Base-by-base conservation (phyloP, 2,797 vertebrate genomes). In the Spinus pinus region DNA sequence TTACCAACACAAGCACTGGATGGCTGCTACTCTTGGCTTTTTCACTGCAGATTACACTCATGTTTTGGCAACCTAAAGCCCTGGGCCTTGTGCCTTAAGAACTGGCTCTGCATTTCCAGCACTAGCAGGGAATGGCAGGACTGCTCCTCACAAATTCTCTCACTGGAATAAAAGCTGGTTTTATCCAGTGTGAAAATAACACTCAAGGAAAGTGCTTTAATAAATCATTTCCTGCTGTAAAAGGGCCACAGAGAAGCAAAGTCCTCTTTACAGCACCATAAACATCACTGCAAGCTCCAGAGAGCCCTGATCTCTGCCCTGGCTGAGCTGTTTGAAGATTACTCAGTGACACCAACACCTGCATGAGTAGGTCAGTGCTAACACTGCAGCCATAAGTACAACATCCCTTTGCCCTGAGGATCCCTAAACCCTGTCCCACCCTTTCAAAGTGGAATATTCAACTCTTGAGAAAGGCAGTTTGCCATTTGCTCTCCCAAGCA, bases 271-370 rank as follows among this genome's bases (percentile, higher is more conserved):
- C 21, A 66, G 58, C 30, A 61, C 16, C 44, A 95, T 62, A 94
- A 93, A 92, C 44, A 87, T 49, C 57, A 64, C 14, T 42, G 84
- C 47, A 81, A 93, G 64, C 91, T 83, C 90, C 93, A 96, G 8
- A 1, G 77, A 86, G 39, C 47, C 54, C 87, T 95, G 95, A 95
- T 81, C 93, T 57, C 73, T 97, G 94, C 56, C 86, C 96, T 94
- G 44, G 57, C 64, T 82, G 50, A 88, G 71, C 91, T 71, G 39
- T 12, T 27, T 37, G 73, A 64, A 83, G 72, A 57, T 62, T 65
- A 66, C 42, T 85, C 73, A 86, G 81, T 4, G 3, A 70, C 21
- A 84, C 42, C 41, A 80, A 93, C 37, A 57, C 33, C 81, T 25
- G 66, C 10, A 65, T 57, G 75, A 54, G 60, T 4, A 92, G 47